Conservation (phyloP, 2,113 vertebrate species). For the Felis chaus region DNA sequence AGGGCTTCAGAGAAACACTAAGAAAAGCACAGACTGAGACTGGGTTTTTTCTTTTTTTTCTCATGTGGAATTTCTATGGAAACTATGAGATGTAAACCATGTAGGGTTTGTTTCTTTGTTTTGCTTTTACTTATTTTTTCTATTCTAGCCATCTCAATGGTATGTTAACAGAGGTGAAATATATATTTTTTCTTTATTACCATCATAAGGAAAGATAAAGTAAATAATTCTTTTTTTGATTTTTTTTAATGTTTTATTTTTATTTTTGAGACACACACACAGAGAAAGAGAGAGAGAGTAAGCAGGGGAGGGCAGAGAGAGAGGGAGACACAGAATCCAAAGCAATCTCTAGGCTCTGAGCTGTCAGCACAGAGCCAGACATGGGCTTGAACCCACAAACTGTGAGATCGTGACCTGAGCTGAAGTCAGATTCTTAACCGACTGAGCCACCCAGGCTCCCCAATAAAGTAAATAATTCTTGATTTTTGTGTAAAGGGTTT, state of each 20-base stretch:
- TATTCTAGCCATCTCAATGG: neutral
- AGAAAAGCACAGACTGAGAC: neutral
- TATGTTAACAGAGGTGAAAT: neutral
- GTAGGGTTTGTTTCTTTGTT: neutral
- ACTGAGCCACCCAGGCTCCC: no score
- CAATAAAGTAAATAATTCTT: neutral
- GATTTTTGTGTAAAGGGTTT: neutral
- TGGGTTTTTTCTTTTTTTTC: neutral
- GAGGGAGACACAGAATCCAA: no score
- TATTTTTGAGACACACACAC: no score
- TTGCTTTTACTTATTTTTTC: slow-evolving; percentile 9
- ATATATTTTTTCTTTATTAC: neutral
- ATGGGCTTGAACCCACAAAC: no score
- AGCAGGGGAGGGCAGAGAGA: no score
- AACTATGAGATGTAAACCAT: neutral
- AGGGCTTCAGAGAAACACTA: neutral
- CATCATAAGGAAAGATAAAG: neutral
- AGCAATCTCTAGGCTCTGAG: no score
- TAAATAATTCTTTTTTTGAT: neutral
- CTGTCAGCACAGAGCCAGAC: no score
- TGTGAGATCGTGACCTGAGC: no score
- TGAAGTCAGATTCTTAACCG: no score
- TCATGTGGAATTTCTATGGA: neutral
- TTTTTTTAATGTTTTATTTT: neutral
- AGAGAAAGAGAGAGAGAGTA: no score